Percentiles rank a stretch among this genome's conserved stretches.
phyloP scores from a whole-genome alignment of 2,888 invertebrate genomes.

The Drosophila meridiana region DNA sequence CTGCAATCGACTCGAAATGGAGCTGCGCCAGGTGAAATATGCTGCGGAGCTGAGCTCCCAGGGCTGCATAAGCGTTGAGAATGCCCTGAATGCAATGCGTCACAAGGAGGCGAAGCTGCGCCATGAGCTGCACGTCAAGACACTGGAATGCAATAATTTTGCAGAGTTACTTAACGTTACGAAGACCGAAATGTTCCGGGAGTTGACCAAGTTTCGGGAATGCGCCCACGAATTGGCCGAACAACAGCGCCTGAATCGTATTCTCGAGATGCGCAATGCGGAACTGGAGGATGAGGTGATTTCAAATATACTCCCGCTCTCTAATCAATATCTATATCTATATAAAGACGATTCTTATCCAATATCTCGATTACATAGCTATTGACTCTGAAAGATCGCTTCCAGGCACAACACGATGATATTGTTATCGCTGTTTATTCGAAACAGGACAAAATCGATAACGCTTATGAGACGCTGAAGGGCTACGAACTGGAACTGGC shows the following conservation, averaged over 20 bases:
- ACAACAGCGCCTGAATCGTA: constrained; percentile 28
- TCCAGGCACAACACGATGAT: constrained; percentile 28
- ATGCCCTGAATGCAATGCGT: background rate
- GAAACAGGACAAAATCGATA: constrained; percentile 30
- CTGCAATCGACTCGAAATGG: constrained; percentile 14
- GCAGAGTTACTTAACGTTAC: constrained; percentile 22
- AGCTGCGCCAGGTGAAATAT: constrained; percentile 10
- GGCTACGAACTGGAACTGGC: constrained; percentile 24
- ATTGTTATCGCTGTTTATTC: background rate
- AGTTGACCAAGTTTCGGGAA: constrained; percentile 30
- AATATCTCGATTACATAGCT: constrained; percentile 15
- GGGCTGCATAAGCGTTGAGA: constrained; percentile 21
- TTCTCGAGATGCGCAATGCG: constrained; percentile 33
- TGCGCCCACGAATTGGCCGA: constrained; percentile 34
- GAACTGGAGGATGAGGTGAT: constrained; percentile 45
- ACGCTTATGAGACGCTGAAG: constrained; percentile 20
- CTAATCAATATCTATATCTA: background rate
- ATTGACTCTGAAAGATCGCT: constrained; percentile 30
- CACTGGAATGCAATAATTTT: constrained; percentile 35
- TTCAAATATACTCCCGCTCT: background rate
- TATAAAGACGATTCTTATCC: no score
- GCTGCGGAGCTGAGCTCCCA: background rate
- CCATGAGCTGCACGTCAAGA: constrained; percentile 24
- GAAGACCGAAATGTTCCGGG: constrained; percentile 42
- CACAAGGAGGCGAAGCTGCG: constrained; percentile 8